Base-by-base conservation (phyloP, 2,797 vertebrate genomes). In the Acropternis orthonyx region DNA sequence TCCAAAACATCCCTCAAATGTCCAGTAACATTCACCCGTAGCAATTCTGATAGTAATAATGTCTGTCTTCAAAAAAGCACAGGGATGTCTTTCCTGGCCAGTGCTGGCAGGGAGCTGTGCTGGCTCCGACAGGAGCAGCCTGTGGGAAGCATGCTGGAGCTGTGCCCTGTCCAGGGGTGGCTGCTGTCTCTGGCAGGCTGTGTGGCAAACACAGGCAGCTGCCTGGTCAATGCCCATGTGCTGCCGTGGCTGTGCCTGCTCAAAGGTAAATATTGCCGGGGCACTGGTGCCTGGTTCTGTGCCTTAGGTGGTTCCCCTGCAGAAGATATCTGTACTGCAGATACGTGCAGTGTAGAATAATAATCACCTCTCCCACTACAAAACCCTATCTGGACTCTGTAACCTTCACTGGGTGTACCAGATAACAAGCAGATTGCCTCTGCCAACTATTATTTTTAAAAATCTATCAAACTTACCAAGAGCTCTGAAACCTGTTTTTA, bases 221-320 rank as follows among this genome's bases (percentile, higher is more conserved):
- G 44, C 10, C n/a, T 26, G 34, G 17, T 14, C 61, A 17, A 0
- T 10, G 44, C 12, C 4, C 1, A 0, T 2, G 26, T 44, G 46
- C 66, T 63, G 68, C 56, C 17, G 0, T 21, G 0, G 4, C 78
- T n/a, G 39, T 51, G 51, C 68, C 82, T 77, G 82, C 78, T 48
- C 26, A 0, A 0, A 9, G 11, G 28, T 16, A 17, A 52, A 9
- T 2, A 3, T 5, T 36, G 36, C 20, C 0, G 2, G 69, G 41
- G 41, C 12, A 9, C 52, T 2, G 20, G 7, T 66, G 77, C 36
- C 58, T 34, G 34, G 7, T 51, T 63, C 54, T 48, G 37, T 39
- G n/a, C 66, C 74, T 76, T 23, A 22, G 52, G 10, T 74, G 77
- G 5, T 24, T 91, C 41, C 41, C 39, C 62, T 83, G n/a, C 67